Percentiles rank a stretch among this genome's conserved stretches.
phyloP scores from a whole-genome alignment of 1,140 invertebrate species.

The Cataglyphis hispanica region DNA sequence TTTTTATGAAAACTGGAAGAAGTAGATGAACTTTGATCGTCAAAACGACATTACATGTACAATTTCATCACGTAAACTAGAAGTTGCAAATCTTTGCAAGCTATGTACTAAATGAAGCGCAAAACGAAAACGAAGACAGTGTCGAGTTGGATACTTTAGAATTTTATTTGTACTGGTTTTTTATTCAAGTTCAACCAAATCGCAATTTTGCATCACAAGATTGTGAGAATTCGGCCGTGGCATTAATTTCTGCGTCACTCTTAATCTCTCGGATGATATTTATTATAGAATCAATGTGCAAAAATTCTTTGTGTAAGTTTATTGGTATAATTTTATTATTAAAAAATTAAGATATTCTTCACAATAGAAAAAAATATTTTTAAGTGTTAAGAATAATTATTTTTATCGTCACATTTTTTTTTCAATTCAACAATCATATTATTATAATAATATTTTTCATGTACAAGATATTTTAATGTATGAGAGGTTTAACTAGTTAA shows the following conservation, averaged over 20 bases:
- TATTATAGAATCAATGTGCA: not conserved
- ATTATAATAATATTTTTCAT: too few relatives aligned
- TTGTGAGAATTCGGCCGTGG: not conserved
- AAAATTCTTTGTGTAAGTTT: not conserved
- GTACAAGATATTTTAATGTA: not conserved
- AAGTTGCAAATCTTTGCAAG: slow-evolving; percentile 56
- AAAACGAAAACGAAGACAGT: slow-evolving; percentile 27
- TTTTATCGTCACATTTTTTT: too few relatives aligned
- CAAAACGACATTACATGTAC: slow-evolving; percentile 47
- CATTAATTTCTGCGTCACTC: slow-evolving; percentile 2
- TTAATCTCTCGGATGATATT: not conserved
- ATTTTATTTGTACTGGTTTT: slow-evolving; percentile 44
- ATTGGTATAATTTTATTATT: not conserved
- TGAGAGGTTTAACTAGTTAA: not conserved
- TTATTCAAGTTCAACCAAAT: slow-evolving; percentile 17
- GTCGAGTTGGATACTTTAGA: slow-evolving; percentile 11
- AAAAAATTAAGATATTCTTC: not conserved
- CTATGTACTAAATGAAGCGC: slow-evolving; percentile 27
- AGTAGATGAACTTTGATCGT: slow-evolving; percentile 53
- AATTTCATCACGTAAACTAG: slow-evolving; percentile 31
- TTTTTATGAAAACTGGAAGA: slow-evolving; percentile 65
- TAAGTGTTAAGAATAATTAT: not conserved
- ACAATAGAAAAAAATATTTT: not conserved
- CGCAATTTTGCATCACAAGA: not conserved
- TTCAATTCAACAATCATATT: too few relatives aligned